phyloP scores from a whole-genome alignment of 2,888 invertebrate genomes.

The Coremacera marginata region DNA sequence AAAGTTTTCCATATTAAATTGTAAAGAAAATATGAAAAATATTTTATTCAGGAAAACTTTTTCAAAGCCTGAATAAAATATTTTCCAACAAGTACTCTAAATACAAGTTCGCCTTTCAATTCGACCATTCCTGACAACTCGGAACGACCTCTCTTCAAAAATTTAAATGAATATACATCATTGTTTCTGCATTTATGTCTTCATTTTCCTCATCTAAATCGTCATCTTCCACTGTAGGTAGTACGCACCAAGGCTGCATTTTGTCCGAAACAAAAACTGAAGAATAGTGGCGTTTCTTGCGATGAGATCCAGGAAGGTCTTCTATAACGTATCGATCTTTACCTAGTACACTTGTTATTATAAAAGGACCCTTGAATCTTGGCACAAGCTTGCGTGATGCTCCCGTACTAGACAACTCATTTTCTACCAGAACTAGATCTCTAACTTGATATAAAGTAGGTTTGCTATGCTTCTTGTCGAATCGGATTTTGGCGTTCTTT shows the following conservation, averaged over 20 bases:
- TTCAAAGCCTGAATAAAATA: too few relatives aligned
- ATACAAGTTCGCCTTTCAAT: too few relatives aligned
- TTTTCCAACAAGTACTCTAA: too few relatives aligned
- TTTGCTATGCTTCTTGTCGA: conserved; percentile 31
- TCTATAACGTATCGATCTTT: conserved; percentile 51
- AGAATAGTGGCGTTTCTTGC: conserved; percentile 46
- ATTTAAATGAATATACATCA: too few relatives aligned
- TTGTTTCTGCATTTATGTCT: too few relatives aligned
- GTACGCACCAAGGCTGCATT: conserved; percentile 47
- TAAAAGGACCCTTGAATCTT: conserved; percentile 49
- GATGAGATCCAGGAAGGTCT: conserved; percentile 42
- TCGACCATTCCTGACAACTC: too few relatives aligned
- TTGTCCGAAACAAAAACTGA: conserved; percentile 47
- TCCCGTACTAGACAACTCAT: too few relatives aligned
- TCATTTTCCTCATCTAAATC: conserved; percentile 1
- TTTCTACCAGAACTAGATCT: conserved; percentile 40
- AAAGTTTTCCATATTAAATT: too few relatives aligned
- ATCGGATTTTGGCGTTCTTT: conserved; percentile 34
- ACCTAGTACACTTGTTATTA: conserved; percentile 42
- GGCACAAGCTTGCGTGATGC: conserved; percentile 49
- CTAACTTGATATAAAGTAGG: conserved; percentile 12
- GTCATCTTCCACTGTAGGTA: conserved; percentile 2
- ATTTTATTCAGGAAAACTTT: too few relatives aligned
- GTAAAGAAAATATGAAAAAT: too few relatives aligned
- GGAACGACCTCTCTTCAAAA: too few relatives aligned